Base-by-base conservation (phyloP, 1,140 invertebrate genomes). In the Thaumatotibia leucotreta region DNA sequence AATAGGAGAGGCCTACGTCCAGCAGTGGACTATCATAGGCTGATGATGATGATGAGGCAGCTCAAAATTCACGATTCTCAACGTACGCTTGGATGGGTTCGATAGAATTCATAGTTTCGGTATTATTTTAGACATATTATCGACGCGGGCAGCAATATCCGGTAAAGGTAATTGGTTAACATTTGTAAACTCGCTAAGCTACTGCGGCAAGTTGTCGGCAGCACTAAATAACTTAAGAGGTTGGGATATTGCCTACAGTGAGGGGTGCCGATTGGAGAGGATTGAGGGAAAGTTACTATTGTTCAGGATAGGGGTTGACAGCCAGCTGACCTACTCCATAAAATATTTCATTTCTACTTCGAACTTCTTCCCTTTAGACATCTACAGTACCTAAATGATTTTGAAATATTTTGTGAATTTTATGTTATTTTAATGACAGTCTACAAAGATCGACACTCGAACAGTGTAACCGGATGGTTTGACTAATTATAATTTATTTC, bases 111-210 rank as follows among this genome's bases (percentile, higher is more conserved):
- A 14, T 27, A 58, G 52, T 58, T 31, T n/a, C 52, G 10, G 24
- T 58, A 58, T 17, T 58, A 58, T 14, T 58, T 58, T 14, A 58
- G 52, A 29, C 4, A 58, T 31, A 58, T 29, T 58, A 58, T 58
- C 23, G 22, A 58, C 52, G 52, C 14, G 24, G 14, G 52, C 24
- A 58, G 29, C 52, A 45, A 45, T 58, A 58, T 58, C 23, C 52
- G 24, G 27, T 24, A 20, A 58, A 58, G 52, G 52, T 58, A 58
- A 58, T 58, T 58, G 27, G 52, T 29, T 58, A 58, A 58, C 52
- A 58, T 23, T 58, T 58, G 52, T 58, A 58, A 58, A 58, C 52
- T 58, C 27, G 24, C 24, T 58, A 58, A 58, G 52, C 52, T 24
- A 23, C 23, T 10, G 52, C 50, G 50, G 50, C 52, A 58, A 58